Conservation (phyloP, 1,140 invertebrate species). For the Sinonovacula constricta region DNA sequence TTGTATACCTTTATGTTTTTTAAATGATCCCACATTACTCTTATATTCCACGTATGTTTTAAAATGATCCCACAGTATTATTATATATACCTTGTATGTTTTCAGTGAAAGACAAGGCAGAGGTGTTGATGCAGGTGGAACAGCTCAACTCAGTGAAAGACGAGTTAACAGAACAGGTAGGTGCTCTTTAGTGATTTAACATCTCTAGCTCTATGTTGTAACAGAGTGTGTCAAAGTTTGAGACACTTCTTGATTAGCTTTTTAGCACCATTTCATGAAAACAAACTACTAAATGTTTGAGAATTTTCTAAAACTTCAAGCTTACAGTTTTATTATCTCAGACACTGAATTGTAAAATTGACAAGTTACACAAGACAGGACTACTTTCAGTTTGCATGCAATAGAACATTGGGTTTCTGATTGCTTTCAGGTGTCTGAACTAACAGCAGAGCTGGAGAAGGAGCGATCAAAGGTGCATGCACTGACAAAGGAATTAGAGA, state of each 20-base stretch:
- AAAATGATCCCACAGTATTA: too few relatives aligned
- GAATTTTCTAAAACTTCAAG: too few relatives aligned
- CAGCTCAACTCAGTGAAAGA: constrained; percentile 85
- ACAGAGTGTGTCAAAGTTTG: background rate
- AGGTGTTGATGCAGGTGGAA: constrained; percentile 87
- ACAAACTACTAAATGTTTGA: too few relatives aligned
- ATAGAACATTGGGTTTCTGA: background rate
- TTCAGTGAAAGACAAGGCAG: constrained; percentile 88
- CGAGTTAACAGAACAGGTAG: constrained; percentile 84
- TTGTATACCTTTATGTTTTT: too few relatives aligned
- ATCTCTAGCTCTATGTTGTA: background rate
- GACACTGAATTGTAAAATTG: too few relatives aligned
- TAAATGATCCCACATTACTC: too few relatives aligned
- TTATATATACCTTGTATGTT: constrained; percentile 59
- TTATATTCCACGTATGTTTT: too few relatives aligned
- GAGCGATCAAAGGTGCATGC: constrained; percentile 87
- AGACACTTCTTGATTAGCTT: too few relatives aligned
- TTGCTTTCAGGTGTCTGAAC: constrained; percentile 81
- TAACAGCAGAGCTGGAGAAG: constrained; percentile 88
- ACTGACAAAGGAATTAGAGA: constrained; percentile 82
- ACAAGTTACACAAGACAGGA: too few relatives aligned
- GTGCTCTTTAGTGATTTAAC: background rate
- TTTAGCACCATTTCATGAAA: too few relatives aligned
- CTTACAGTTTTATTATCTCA: too few relatives aligned
- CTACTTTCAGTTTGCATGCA: background rate